These are phyloP conservation scores for Lamprotornis superbus DNA, from an alignment of 2,113 vertebrate species.

Conservation along the genomic window DNA sequence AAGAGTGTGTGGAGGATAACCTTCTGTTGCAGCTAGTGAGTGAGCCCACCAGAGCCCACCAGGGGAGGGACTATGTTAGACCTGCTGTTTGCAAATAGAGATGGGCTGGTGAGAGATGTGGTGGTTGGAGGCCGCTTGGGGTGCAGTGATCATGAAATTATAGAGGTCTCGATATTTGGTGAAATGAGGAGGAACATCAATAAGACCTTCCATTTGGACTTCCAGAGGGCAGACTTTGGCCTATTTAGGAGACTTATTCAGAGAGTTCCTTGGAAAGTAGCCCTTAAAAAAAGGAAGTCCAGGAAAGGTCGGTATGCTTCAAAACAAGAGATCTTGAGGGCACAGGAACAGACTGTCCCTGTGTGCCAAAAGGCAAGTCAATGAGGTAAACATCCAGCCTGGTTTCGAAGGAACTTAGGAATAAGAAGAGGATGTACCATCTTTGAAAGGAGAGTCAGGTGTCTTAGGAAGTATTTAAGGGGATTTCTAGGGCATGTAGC, in stretches of 20 bases:
- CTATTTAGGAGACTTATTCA: not conserved
- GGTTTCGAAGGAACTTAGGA: not conserved
- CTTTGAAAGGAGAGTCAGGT: not conserved
- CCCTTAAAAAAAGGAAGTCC: not conserved
- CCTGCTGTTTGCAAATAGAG: not conserved
- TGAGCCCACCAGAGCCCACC: not conserved
- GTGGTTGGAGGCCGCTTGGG: not conserved
- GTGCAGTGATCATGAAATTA: not conserved
- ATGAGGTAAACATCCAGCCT: not conserved
- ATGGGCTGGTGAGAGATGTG: not conserved
- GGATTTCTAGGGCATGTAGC: not conserved
- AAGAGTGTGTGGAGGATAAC: not conserved
- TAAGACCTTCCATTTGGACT: not conserved
- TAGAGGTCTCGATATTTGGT: not conserved
- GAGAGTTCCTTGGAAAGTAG: not conserved
- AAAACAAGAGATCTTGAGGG: not conserved
- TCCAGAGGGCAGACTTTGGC: not conserved
- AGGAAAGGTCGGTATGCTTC: fast-evolving
- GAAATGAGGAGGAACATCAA: not conserved
- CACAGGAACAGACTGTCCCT: not conserved
- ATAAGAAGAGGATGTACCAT: not conserved
- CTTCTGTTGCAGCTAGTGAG: not conserved
- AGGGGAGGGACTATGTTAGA: not conserved
- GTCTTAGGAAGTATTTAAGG: not conserved
- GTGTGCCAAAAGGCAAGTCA: not conserved